A percentile compares a stretch with the other conserved stretches of the same genome.
Conservation (phyloP, 1,140 invertebrate species). For the Dryas iulia region DNA sequence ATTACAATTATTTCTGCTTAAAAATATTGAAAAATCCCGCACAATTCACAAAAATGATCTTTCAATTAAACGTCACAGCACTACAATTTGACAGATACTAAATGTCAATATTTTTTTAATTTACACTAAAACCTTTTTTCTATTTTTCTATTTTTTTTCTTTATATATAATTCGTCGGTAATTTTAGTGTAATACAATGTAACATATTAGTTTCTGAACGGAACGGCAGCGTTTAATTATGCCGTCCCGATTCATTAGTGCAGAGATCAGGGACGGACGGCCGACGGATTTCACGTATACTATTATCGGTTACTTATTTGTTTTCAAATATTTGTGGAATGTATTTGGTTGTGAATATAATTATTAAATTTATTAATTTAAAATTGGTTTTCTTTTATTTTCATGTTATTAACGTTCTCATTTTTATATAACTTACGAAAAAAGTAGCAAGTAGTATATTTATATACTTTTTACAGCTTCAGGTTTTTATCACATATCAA, state of each 20-base stretch:
- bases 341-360: background rate
- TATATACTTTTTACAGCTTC: no score
- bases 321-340: background rate
- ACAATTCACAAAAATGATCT: background rate
- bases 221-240: conserved; percentile 76
- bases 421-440: no score
- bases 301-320: background rate
- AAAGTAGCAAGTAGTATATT: no score
- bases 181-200: conserved; percentile 29
- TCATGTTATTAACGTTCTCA: no score
- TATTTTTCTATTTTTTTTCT: background rate
- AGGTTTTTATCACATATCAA: no score
- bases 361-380: no score
- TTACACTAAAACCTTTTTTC: background rate
- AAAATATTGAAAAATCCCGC: background rate
- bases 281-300: background rate
- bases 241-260: conserved; percentile 76
- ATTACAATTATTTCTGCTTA: no score
- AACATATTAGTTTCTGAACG: conserved; percentile 50
- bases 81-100: background rate
- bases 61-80: background rate
- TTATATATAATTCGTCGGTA: background rate
- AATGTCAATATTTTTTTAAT: background rate
- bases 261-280: conserved; percentile 54
- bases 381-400: no score